Percentiles rank a stretch among this genome's conserved stretches.
Conservation (phyloP, 1,140 invertebrate species). For the Drosophila sproati region DNA sequence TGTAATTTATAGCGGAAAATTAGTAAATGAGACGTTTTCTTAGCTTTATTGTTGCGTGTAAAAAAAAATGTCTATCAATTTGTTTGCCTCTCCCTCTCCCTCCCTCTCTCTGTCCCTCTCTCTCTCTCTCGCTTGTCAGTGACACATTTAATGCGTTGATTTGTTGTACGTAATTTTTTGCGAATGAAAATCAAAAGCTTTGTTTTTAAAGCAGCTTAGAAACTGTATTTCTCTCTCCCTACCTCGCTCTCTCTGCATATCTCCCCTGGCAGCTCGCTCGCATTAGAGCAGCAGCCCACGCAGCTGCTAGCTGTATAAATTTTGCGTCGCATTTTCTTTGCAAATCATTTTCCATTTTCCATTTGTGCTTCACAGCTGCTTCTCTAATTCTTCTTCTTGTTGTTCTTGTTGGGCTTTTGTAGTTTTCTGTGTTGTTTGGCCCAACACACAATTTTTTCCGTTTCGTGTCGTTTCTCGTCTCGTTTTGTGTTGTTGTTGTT, state of each 20-base stretch:
- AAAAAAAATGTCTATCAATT: constrained; percentile 51
- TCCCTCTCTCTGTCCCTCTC: background rate
- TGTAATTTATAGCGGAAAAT: constrained; percentile 58
- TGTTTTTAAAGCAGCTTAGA: constrained; percentile 51
- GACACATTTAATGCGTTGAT: constrained; percentile 36
- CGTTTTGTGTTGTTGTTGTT: constrained; percentile 66
- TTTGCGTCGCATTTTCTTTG: constrained; percentile 62
- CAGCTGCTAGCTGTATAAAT: constrained; percentile 36
- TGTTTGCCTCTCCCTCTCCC: constrained; percentile 3
- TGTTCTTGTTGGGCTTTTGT: constrained; percentile 42
- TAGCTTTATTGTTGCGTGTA: constrained; percentile 21
- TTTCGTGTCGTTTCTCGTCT: constrained; percentile 54
- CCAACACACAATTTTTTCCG: constrained; percentile 56
- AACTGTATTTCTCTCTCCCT: constrained; percentile 20
- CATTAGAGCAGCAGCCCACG: constrained; percentile 42
- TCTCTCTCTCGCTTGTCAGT: constrained; percentile 9
- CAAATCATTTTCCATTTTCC: constrained; percentile 42
- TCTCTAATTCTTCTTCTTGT: constrained; percentile 33
- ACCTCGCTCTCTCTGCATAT: constrained; percentile 25
- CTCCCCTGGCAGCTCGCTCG: constrained; percentile 16
- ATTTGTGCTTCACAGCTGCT: constrained; percentile 49
- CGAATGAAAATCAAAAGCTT: constrained; percentile 38
- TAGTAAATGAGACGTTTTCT: constrained; percentile 50
- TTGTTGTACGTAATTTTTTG: constrained; percentile 7
- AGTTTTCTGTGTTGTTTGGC: constrained; percentile 46